These are phyloP conservation scores for Ceuthmochares aereus DNA, from an alignment of 2,113 vertebrate genomes.

Conservation along the genomic window DNA sequence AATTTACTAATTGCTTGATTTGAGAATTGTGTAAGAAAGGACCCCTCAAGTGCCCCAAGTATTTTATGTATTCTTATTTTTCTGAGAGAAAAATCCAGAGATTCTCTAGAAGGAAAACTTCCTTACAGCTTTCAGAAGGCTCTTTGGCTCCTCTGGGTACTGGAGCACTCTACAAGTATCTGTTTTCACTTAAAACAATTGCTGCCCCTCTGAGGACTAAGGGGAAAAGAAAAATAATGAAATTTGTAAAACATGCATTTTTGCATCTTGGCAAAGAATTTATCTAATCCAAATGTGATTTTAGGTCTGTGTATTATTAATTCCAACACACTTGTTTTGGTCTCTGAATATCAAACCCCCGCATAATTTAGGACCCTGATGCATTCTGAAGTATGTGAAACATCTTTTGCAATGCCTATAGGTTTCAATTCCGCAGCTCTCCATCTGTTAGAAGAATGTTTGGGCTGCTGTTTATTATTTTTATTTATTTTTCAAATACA, in stretches of 20 bases:
- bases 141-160: not conserved
- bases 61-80: not conserved
- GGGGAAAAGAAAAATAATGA: not conserved
- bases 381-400: not conserved
- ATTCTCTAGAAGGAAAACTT: not conserved
- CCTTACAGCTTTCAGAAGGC: not conserved
- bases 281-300: not conserved
- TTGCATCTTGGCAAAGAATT: not conserved
- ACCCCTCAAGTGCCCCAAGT: not conserved
- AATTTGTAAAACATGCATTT: not conserved
- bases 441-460: not conserved
- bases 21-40: not conserved
- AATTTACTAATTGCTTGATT: not conserved
- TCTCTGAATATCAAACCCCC: not conserved
- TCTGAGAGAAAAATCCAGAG: not conserved
- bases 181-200: not conserved
- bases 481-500: constrained; percentile 8
- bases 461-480: not conserved
- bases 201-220: not conserved
- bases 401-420: not conserved
- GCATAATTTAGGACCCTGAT: constrained; percentile 22
- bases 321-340: not conserved
- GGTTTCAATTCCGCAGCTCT: not conserved
- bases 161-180: not conserved
- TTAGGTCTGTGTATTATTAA: constrained; percentile 2